Evolutionary conservation across 2,113 vertebrate species (phyloP), one percentile per base, ranked within the genome.

Genomic region (Sula dactylatra): DNA sequence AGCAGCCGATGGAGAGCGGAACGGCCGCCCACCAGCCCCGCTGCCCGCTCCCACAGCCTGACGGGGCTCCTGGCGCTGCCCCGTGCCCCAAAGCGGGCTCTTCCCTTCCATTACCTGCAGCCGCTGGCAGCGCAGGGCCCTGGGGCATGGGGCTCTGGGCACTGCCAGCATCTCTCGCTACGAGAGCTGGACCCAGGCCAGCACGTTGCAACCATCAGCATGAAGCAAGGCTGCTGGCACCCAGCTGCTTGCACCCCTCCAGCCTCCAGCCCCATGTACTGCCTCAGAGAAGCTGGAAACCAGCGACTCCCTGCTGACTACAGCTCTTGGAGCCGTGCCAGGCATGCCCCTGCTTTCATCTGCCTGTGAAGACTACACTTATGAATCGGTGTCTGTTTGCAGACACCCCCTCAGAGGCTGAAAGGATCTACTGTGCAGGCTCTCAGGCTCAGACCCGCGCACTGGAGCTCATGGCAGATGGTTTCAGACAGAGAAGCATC

Each of bases 131-230:
- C 10, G 1, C 6, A 10, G 16, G 26, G 29, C 25, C 32, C 52
- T 9, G 72, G 65, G 44, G 17, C 45, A 13, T 1, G 1, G 34
- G 27, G 32, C 27, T 36, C 47, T 15, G 64, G 42, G 38, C 29
- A 64, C 38, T 64, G 58, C 62, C 36, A 42, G 70, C 56, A n/a
- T 42, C 49, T 24, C 69, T n/a, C 3, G 1, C 20, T 15, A 2
- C 1, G 3, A 52, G 61, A 62, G 44, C 55, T 7, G 62, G 56
- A 19, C 31, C 32, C 71, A 5, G 0, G 18, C 44, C 0, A 1
- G 31, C n/a, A 21, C 7, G 0, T 10, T 9, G 13, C 47, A n/a
- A 21, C 10, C 52, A 26, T 25, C 3, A 19, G 26, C 24, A 8
- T 2, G 40, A 34, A 59, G 49, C 24, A 9, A 50, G 42, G 42